These are phyloP conservation scores for Ciconia nigra DNA, from an alignment of 2,797 vertebrate species.

Conservation along the genomic window DNA sequence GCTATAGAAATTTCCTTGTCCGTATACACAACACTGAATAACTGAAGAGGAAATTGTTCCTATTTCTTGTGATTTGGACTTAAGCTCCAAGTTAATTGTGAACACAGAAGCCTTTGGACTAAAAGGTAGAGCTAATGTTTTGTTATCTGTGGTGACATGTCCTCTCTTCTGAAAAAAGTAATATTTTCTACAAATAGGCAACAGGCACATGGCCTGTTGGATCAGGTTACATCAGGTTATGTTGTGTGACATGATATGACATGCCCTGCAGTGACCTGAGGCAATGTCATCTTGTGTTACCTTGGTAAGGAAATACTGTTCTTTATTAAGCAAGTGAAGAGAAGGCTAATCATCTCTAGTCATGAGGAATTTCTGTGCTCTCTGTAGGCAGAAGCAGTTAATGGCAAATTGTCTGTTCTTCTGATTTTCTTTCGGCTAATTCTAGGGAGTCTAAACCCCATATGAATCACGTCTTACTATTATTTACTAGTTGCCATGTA, in stretches of 20 bases:
- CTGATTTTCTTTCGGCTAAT: background rate
- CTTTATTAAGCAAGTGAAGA: constrained; percentile 64
- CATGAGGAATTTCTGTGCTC: constrained; percentile 20
- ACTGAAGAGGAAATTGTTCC: constrained; percentile 33
- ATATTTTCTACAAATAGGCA: constrained; percentile 64
- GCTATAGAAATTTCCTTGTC: background rate
- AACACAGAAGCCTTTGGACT: background rate
- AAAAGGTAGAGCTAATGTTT: constrained; percentile 12
- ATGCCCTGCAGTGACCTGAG: constrained; percentile 69
- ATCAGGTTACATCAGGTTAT: constrained; percentile 63
- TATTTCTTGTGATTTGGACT: background rate
- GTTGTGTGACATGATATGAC: constrained; percentile 66
- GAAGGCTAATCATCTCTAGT: constrained; percentile 29
- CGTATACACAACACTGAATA: background rate
- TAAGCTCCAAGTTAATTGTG: background rate
- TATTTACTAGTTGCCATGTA: constrained; percentile 17
- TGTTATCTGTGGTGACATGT: constrained; percentile 10
- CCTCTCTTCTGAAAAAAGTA: constrained; percentile 45
- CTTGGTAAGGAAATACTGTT: constrained; percentile 45
- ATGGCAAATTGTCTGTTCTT: background rate
- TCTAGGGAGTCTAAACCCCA: background rate
- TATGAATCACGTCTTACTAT: background rate
- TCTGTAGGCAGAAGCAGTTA: constrained; percentile 23
- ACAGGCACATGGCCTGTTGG: constrained; percentile 69
- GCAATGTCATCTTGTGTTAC: constrained; percentile 74